Percentiles rank a stretch among this genome's conserved stretches.
Evolutionary conservation across 2,797 vertebrate genomes (phyloP).

Genomic region (Pseudocheirus occidentalis): DNA sequence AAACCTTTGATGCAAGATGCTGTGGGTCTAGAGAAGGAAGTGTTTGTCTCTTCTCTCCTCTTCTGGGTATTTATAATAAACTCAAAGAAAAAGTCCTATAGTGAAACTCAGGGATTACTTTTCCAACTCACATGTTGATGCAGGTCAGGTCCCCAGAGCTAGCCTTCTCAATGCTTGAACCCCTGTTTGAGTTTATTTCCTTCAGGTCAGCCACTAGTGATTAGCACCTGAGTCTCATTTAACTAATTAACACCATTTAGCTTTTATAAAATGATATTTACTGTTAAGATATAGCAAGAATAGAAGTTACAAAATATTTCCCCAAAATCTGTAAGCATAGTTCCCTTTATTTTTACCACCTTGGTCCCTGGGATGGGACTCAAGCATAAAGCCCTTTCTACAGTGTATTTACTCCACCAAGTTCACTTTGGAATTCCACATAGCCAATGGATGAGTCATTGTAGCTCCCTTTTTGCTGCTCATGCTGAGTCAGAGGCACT

Average conservation of each 20-base stretch:
- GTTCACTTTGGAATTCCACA: background rate
- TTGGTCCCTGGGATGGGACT: background rate
- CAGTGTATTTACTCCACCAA: background rate
- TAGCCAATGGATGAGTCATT: background rate
- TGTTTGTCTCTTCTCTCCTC: background rate
- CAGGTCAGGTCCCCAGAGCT: background rate
- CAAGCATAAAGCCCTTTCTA: background rate
- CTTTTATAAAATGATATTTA: background rate
- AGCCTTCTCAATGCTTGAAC: background rate
- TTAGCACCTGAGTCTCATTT: background rate
- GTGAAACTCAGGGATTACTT: background rate
- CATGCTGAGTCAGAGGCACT: background rate
- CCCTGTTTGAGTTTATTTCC: background rate
- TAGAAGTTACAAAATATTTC: background rate
- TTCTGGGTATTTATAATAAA: background rate
- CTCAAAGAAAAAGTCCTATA: background rate
- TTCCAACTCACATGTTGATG: background rate
- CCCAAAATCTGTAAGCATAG: background rate
- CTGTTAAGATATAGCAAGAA: background rate
- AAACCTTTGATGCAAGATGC: background rate
- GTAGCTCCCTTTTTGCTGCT: background rate
- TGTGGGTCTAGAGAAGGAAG: background rate
- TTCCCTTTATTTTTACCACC: background rate
- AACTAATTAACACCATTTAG: background rate
- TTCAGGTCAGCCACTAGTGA: background rate